Percentiles rank a stretch among this genome's conserved stretches.
Evolutionary conservation across 1,140 invertebrate genomes (phyloP).

Genomic region (Sogatella furcifera): DNA sequence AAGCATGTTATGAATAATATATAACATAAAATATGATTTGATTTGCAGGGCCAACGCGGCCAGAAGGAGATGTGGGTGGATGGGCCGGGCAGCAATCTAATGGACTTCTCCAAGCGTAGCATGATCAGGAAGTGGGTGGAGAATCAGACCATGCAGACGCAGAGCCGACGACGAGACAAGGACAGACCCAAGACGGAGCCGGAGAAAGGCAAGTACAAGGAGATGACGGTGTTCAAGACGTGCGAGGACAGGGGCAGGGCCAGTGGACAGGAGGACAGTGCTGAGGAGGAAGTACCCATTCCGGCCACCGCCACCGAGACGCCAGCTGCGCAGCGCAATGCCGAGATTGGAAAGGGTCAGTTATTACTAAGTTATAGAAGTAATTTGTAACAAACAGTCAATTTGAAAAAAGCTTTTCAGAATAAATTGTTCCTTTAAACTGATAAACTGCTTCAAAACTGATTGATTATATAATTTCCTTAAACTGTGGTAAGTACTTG

Average conservation of each 20-base stretch:
- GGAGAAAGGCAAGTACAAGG: not conserved
- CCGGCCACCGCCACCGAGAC: conserved; percentile 3
- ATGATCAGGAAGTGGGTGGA: conserved; percentile 93
- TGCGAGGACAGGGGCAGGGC: conserved; percentile 26
- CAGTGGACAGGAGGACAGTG: conserved; percentile 27
- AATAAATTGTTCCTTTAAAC: too few relatives aligned
- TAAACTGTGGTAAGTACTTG: too few relatives aligned
- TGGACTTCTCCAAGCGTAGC: conserved; percentile 82
- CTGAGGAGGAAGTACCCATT: conserved; percentile 18
- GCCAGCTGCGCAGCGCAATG: conserved; percentile 8
- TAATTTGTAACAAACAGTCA: too few relatives aligned
- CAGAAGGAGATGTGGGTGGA: conserved; percentile 84
- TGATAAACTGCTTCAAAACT: too few relatives aligned
- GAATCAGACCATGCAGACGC: conserved; percentile 72
- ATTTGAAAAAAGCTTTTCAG: too few relatives aligned
- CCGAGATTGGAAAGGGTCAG: conserved; percentile 23
- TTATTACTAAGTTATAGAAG: not conserved
- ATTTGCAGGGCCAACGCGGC: too few relatives aligned
- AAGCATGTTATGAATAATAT: too few relatives aligned
- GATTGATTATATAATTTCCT: too few relatives aligned
- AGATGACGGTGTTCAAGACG: conserved; percentile 41
- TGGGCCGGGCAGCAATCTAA: conserved; percentile 68
- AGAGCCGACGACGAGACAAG: conserved; percentile 21
- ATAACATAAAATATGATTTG: too few relatives aligned
- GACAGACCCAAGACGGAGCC: too few relatives aligned